Conservation (phyloP, 2,888 invertebrate genomes). For the Dryobotodes eremita region DNA sequence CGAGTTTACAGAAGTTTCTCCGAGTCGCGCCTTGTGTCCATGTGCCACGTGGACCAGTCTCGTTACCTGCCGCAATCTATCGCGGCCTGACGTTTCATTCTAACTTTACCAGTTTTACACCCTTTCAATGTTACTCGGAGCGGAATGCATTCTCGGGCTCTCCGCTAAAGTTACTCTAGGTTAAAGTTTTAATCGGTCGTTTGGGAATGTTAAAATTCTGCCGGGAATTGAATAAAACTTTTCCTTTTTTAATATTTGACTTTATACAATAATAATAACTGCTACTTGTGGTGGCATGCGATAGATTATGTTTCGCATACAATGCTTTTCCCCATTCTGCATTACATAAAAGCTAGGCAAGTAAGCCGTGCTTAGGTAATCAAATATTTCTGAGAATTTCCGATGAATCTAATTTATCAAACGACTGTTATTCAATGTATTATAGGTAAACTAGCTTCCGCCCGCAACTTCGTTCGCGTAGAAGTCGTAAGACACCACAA, state of each 20-base stretch:
- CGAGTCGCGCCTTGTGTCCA: neutral
- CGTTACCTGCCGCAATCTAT: slow-evolving; percentile 3
- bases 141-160: neutral
- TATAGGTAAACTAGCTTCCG: too few relatives aligned
- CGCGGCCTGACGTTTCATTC: slow-evolving; percentile 10
- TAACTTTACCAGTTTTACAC: slow-evolving; percentile 17
- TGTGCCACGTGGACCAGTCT: neutral
- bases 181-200: slow-evolving; percentile 1
- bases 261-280: too few relatives aligned
- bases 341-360: too few relatives aligned
- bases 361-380: too few relatives aligned
- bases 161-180: slow-evolving; percentile 6
- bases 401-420: too few relatives aligned
- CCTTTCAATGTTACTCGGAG: neutral
- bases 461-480: too few relatives aligned
- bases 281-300: too few relatives aligned
- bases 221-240: neutral
- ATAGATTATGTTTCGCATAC: too few relatives aligned
- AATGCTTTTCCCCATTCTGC: too few relatives aligned
- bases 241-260: neutral
- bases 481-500: too few relatives aligned
- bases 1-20: neutral
- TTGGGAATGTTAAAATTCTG: slow-evolving; percentile 2
- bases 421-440: too few relatives aligned
- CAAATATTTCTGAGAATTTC: too few relatives aligned